Conservation (phyloP, 2,113 vertebrate species). For the Pleuronectes platessa region DNA sequence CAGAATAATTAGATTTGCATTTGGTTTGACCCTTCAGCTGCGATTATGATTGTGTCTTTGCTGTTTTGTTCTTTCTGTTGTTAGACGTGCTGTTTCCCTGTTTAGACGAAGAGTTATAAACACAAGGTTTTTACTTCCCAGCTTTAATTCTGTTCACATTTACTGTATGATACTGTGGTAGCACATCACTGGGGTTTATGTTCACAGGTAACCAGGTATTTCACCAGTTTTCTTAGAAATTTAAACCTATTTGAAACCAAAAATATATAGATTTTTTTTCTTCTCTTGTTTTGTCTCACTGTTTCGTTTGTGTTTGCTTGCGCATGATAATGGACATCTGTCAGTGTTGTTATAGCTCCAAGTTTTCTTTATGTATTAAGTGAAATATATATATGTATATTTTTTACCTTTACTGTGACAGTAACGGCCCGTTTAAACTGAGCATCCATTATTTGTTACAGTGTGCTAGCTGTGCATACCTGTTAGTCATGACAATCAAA, state of each 20-base stretch:
- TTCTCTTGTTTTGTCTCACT: neutral
- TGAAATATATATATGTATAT: conserved; percentile 20
- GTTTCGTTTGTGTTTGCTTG: conserved; percentile 23
- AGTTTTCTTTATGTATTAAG: conserved; percentile 44
- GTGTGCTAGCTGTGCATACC: conserved; percentile 21
- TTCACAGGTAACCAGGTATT: conserved; percentile 2
- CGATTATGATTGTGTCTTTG: conserved; percentile 22
- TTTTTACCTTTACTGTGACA: conserved; percentile 56
- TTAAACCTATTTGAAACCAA: conserved; percentile 34
- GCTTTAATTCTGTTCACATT: neutral
- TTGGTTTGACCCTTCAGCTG: conserved; percentile 38
- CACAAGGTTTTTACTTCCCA: neutral
- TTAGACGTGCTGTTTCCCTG: neutral
- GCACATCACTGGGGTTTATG: conserved; percentile 20
- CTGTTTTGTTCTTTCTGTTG: conserved; percentile 16
- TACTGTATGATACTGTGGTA: conserved; percentile 5
- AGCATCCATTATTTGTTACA: conserved; percentile 51
- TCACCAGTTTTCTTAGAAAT: neutral
- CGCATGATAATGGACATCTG: conserved; percentile 44
- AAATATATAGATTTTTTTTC: neutral
- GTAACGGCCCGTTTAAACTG: conserved; percentile 32
- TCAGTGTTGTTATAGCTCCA: conserved; percentile 49
- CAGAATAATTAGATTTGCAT: too few relatives aligned
- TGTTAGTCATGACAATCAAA: conserved; percentile 68
- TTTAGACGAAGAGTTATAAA: conserved; percentile 2